Conservation (phyloP, 2,797 vertebrate genomes). For the Sciurus carolinensis region DNA sequence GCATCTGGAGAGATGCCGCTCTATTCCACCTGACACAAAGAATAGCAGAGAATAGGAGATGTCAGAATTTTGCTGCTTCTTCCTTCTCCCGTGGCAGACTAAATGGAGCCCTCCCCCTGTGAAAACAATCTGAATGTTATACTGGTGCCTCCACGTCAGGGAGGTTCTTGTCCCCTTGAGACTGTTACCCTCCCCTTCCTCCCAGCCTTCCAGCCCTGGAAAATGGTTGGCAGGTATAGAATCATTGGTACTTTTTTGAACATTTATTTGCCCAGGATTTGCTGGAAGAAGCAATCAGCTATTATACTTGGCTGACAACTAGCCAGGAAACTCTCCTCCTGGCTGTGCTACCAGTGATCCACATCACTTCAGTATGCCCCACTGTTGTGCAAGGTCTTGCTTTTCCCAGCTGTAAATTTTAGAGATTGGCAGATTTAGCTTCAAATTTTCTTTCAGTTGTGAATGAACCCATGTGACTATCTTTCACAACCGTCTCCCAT, state of each 20-base stretch:
- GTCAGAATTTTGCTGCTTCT: background rate
- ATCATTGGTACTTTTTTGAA: background rate
- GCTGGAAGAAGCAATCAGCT: background rate
- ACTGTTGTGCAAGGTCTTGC: background rate
- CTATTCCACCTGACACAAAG: conserved; percentile 43
- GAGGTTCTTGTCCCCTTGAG: background rate
- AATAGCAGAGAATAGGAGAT: conserved; percentile 32
- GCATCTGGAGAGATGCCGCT: background rate
- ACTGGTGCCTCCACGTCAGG: background rate
- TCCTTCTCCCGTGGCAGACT: background rate
- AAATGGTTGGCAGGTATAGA: background rate
- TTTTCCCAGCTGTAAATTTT: background rate
- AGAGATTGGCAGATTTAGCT: background rate
- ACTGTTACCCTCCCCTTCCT: background rate
- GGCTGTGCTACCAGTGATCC: background rate
- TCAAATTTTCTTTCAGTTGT: background rate
- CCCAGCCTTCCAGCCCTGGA: background rate
- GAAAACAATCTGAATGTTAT: conserved; percentile 7
- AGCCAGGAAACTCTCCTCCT: background rate
- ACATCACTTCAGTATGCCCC: background rate
- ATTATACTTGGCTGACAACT: background rate
- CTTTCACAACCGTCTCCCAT: background rate
- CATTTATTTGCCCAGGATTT: background rate
- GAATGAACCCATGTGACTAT: background rate
- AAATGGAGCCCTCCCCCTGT: background rate